A percentile compares a stretch with the other conserved stretches of the same genome.
phyloP scores from a whole-genome alignment of 2,797 vertebrate species.

The Micromesistius poutassou region DNA sequence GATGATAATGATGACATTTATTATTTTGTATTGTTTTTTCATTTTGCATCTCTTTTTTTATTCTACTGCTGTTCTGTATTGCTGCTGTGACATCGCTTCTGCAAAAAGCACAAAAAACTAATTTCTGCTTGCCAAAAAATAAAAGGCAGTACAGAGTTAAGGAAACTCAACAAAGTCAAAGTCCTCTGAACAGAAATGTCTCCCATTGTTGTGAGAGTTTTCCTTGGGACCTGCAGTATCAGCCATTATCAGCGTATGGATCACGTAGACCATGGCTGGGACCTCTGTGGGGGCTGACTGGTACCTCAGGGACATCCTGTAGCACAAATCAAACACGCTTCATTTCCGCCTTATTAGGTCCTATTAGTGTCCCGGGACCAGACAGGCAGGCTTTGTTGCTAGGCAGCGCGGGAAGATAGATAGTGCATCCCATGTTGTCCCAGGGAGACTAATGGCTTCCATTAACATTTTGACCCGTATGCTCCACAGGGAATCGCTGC shows the following conservation, averaged over 20 bases:
- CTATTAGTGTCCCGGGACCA: constrained; percentile 19
- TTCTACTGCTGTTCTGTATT: too few relatives aligned
- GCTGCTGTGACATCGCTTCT: too few relatives aligned
- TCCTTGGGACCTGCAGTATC: neutral
- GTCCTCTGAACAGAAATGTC: too few relatives aligned
- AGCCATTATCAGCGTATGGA: constrained; percentile 5
- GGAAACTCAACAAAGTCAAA: too few relatives aligned
- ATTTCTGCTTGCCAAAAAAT: too few relatives aligned
- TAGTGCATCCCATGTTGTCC: constrained; percentile 48
- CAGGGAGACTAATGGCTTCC: constrained; percentile 50
- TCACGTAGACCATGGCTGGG: constrained; percentile 20
- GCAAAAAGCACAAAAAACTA: too few relatives aligned
- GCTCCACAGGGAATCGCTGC: constrained; percentile 23
- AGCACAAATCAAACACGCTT: constrained; percentile 36
- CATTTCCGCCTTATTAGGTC: constrained; percentile 43
- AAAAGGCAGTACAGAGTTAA: too few relatives aligned
- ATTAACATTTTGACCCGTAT: constrained; percentile 56
- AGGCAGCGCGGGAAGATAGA: constrained; percentile 31
- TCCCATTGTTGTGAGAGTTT: neutral
- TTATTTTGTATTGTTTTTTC: too few relatives aligned
- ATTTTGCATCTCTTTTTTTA: too few relatives aligned
- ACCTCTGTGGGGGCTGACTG: constrained; percentile 3
- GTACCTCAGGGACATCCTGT: constrained; percentile 21
- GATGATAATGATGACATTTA: too few relatives aligned
- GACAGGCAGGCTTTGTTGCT: constrained; percentile 28